Base-by-base conservation (phyloP, 2,888 invertebrate species). In the Apodemia mormo region DNA sequence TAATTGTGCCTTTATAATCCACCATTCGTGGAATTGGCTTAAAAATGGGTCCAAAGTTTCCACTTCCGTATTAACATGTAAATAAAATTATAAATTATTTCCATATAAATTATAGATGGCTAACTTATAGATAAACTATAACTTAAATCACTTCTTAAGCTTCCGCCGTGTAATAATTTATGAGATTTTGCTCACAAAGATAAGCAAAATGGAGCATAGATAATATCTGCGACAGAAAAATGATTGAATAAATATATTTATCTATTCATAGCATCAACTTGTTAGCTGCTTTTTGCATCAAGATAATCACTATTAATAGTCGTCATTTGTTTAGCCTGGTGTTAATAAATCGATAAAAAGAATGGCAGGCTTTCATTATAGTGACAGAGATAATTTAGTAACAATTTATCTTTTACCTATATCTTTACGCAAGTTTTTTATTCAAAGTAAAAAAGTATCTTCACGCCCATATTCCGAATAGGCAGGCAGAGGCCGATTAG, bases 151-250 rank as follows among this genome's bases (percentile, higher is more conserved):
- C 29, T 40, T 40, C 40, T 40, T 45, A 45, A 58, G 9, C 58
- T 58, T 58, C 56, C 56, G 56, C 29, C 29, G 1, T 29, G 29
- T 58, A 22, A 29, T 10, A 58, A 58, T 58, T 58, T 58, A 58
- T 30, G 56, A 58, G 56, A 58, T n/a, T 58, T 29, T 58, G 22
- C 22, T 8, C 40, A 29, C 56, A 58, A 4, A 29, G 56, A 58
- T 58, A 58, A 58, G 56, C 56, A 58, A 58, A 58, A 58, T 58
- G 9, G 56, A 29, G 56, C 22, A 58, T 9, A 29, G 56, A 58
- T 58, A 58, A 58, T 5, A 58, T 58, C 56, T 58, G 56, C 29
- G 22, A 29, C 56, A 58, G 56, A 58, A 58, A 58, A 58, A 58
- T 58, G 29, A 58, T 58, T 58, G 9, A 58, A 58, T 58, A 58